A percentile compares a stretch with the other conserved stretches of the same genome.
phyloP scores from a whole-genome alignment of 2,113 vertebrate genomes.

The Heptranchias perlo region DNA sequence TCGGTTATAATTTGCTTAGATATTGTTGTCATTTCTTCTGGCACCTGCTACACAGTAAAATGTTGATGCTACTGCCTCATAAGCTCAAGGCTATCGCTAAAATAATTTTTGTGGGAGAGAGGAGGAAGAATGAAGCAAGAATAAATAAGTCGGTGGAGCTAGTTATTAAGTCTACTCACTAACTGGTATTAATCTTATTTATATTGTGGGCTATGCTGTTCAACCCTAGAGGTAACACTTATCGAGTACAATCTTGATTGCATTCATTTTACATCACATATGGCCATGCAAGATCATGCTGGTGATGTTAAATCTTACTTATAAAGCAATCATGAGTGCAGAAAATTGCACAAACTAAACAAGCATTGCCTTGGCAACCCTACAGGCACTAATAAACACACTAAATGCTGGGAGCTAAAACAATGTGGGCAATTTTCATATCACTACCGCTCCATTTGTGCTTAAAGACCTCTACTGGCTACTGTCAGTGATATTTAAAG shows the following conservation, averaged over 20 bases:
- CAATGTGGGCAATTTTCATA: background rate
- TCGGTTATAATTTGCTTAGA: background rate
- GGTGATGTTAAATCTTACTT: background rate
- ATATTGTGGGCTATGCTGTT: background rate
- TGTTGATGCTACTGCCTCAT: background rate
- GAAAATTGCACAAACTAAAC: background rate
- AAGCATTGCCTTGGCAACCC: background rate
- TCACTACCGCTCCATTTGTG: background rate
- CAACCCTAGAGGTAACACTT: background rate
- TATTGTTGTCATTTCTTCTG: conserved; percentile 11
- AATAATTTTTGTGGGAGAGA: background rate
- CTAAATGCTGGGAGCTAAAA: background rate
- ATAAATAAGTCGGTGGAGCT: background rate
- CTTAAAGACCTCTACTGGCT: background rate
- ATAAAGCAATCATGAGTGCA: background rate
- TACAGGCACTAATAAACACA: background rate
- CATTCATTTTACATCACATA: background rate
- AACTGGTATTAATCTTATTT: background rate
- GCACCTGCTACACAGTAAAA: background rate
- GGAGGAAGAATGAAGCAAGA: background rate
- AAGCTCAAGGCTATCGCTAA: background rate
- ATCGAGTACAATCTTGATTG: background rate
- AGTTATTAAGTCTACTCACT: background rate
- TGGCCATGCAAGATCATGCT: background rate
- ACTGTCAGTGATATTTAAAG: background rate